phyloP scores from a whole-genome alignment of 2,888 invertebrate genomes.

The Eupithecia vulgata region DNA sequence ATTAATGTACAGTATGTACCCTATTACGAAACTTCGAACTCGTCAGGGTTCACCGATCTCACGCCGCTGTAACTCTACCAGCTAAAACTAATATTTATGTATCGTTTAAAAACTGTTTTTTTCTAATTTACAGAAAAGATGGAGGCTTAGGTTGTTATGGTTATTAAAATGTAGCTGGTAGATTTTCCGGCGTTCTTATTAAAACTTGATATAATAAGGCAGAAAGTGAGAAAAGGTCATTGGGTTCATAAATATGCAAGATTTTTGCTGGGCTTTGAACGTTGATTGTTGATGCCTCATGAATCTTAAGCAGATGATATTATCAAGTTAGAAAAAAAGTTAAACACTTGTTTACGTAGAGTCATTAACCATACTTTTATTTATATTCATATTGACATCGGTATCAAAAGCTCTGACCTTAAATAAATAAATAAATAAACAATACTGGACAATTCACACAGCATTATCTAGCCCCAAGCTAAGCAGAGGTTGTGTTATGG shows the following conservation, averaged over 20 bases:
- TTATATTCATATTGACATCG: no score
- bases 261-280: slow-evolving; percentile 25
- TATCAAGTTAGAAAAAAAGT: not conserved
- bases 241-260: slow-evolving; percentile 36
- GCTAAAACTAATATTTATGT: no score
- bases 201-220: slow-evolving; percentile 30
- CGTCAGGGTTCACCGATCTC: no score
- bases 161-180: slow-evolving; percentile 27
- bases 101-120: not conserved
- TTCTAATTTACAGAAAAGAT: not conserved
- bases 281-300: slow-evolving; percentile 23
- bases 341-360: not conserved
- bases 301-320: slow-evolving; percentile 27
- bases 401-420: no score
- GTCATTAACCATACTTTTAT: not conserved
- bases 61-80: no score
- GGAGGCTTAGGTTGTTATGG: slow-evolving; percentile 9
- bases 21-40: no score
- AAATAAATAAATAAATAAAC: no score
- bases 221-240: slow-evolving; percentile 27
- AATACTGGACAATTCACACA: no score
- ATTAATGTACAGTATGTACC: no score
- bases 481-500: no score
- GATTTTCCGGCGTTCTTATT: slow-evolving; percentile 35
- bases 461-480: no score